Evolutionary conservation across 2,113 vertebrate genomes (phyloP).

Genomic region (Perca flavescens): DNA sequence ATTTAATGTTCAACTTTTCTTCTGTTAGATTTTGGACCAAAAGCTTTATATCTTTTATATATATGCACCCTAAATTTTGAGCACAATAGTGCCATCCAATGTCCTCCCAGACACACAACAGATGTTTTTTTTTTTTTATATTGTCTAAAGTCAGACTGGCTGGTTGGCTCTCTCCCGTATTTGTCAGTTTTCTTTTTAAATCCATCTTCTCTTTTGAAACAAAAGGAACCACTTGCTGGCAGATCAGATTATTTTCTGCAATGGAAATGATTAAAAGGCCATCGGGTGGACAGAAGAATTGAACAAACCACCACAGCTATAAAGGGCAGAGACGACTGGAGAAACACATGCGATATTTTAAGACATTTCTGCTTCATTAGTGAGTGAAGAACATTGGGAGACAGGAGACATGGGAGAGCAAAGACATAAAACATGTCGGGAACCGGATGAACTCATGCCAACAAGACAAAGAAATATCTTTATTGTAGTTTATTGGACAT

Average conservation of each 20-base stretch:
- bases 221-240: constrained; percentile 37
- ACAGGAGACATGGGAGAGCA: constrained; percentile 4
- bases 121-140: constrained; percentile 21
- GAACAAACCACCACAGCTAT: constrained; percentile 24
- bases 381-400: neutral
- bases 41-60: no score
- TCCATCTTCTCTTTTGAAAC: constrained; percentile 34
- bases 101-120: neutral
- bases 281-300: constrained; percentile 25
- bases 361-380: constrained; percentile 29
- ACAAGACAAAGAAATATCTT: neutral
- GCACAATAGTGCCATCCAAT: neutral
- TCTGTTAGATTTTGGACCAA: no score
- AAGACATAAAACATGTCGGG: constrained; percentile 30
- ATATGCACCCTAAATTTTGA: no score
- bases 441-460: constrained; percentile 7
- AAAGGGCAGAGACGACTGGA: constrained; percentile 22
- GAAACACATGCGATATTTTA: constrained; percentile 15
- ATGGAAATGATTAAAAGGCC: constrained; percentile 60
- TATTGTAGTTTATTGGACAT: neutral
- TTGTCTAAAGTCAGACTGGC: constrained; percentile 3
- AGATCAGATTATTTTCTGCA: constrained; percentile 35
- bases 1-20: no score
- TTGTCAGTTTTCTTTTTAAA: constrained; percentile 8
- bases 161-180: constrained; percentile 17